Evolutionary conservation across 2,888 invertebrate species (phyloP).

Genomic region (Ramazzottius varieornatus): DNA sequence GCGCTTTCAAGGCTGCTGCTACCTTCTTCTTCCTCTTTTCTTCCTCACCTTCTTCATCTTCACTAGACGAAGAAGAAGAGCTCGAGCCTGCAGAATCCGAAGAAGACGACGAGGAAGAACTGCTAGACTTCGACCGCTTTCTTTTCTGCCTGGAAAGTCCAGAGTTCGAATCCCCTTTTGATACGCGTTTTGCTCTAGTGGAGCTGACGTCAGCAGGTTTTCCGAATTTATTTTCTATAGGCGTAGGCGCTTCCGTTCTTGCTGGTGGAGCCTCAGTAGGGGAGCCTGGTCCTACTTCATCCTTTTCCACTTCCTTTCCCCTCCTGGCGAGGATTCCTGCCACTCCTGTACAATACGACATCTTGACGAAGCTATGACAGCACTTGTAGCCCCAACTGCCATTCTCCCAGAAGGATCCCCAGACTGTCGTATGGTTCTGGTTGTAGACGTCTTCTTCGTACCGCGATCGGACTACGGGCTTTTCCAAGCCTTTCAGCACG

Average conservation of each 20-base stretch:
- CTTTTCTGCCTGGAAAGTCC: neutral
- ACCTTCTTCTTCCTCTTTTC: slow-evolving; percentile 16
- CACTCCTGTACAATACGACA: slow-evolving; percentile 21
- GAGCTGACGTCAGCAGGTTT: slow-evolving; percentile 5
- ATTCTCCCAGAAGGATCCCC: slow-evolving; percentile 80
- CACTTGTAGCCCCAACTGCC: slow-evolving; percentile 90
- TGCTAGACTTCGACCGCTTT: neutral
- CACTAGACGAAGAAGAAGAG: slow-evolving; percentile 3
- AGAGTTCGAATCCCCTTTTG: slow-evolving; percentile 4
- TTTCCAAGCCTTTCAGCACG: slow-evolving; percentile 50
- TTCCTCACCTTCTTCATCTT: slow-evolving; percentile 10
- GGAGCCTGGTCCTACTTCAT: slow-evolving; percentile 9
- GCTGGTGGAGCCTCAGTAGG: slow-evolving; percentile 11
- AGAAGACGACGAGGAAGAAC: slow-evolving; percentile 7
- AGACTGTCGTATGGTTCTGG: slow-evolving; percentile 76
- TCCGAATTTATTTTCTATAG: neutral
- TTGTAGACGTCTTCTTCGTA: slow-evolving; percentile 78
- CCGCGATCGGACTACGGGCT: slow-evolving; percentile 49
- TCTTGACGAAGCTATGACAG: slow-evolving; percentile 55
- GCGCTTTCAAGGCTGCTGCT: slow-evolving; percentile 14
- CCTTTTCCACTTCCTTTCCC: slow-evolving; percentile 9
- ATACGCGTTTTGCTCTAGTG: slow-evolving; percentile 5
- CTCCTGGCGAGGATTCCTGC: slow-evolving; percentile 3
- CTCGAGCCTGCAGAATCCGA: slow-evolving; percentile 10
- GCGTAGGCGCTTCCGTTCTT: slow-evolving; percentile 8